Percentiles rank a stretch among this genome's conserved stretches.
phyloP scores from a whole-genome alignment of 2,888 invertebrate genomes.

The Ectemnius lituratus region DNA sequence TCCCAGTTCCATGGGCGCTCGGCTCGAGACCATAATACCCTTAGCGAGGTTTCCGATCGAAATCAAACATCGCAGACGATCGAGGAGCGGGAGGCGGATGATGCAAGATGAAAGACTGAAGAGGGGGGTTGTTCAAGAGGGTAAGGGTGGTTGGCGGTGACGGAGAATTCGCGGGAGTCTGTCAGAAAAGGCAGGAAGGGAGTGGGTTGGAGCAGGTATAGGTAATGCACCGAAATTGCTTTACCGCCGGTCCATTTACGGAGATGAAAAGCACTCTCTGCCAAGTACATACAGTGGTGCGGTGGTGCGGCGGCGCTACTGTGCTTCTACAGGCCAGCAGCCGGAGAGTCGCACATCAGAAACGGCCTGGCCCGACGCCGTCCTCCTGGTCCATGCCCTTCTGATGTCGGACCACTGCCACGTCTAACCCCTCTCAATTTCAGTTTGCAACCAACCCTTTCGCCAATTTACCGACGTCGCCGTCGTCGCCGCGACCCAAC shows the following conservation, averaged over 20 bases:
- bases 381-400: slow-evolving; percentile 47
- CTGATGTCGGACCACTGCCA: slow-evolving; percentile 48
- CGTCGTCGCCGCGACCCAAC: slow-evolving; percentile 37
- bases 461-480: slow-evolving; percentile 58
- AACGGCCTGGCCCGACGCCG: slow-evolving; percentile 5
- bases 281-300: slow-evolving; percentile 72
- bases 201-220: slow-evolving; percentile 66
- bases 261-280: slow-evolving; percentile 76
- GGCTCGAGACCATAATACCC: slow-evolving; percentile 40
- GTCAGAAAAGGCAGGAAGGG: slow-evolving; percentile 49
- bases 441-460: slow-evolving; percentile 62
- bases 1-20: slow-evolving; percentile 23
- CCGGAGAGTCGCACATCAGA: too few species aligned
- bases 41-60: slow-evolving; percentile 56
- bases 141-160: slow-evolving; percentile 9
- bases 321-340: not conserved
- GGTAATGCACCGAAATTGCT: slow-evolving; percentile 76
- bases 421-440: slow-evolving; percentile 60
- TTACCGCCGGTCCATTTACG: slow-evolving; percentile 76
- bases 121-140: slow-evolving; percentile 15
- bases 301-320: slow-evolving; percentile 64
- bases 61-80: slow-evolving; percentile 62
- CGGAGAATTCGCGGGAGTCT: slow-evolving; percentile 30
- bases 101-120: slow-evolving; percentile 61
- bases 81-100: slow-evolving; percentile 45